Evolutionary conservation across 2,888 invertebrate species (phyloP), one percentile per base, ranked within the genome.

Genomic region (Chrysolina oricalcia): DNA sequence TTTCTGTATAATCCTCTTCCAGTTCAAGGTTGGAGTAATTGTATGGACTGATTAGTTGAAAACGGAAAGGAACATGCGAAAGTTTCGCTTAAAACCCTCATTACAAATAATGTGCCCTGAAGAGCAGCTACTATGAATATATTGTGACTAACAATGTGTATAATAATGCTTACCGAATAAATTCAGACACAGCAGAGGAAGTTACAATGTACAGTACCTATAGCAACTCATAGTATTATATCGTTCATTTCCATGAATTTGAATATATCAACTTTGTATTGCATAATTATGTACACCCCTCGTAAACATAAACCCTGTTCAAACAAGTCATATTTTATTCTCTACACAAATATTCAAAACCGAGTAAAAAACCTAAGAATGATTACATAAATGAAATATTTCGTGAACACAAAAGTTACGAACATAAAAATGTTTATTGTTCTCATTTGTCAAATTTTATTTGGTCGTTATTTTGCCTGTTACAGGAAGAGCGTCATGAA

Each of bases 371-470:
- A 59, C 59, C 59, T 59, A 27, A 59, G 59, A 59, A 59, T 59
- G 15, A 59, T 59, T 59, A 59, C 27, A 59, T 59, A 59, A 59
- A 27, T 59, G 59, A 35, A 59, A 59, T 59, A 59, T 59, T 59
- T 59, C 59, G 59, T 59, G 59, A 59, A 59, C 59, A 59, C 59
- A 27, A 59, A 59, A 59, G 59, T 59, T 59, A 59, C 59, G 13
- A 59, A 59, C 59, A 59, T 59, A 59, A 59, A 59, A 59, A 59
- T 59, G 35, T 59, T 59, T 59, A 35, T 59, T 59, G 59, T 59
- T 59, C 59, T 59, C 59, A 59, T 59, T 59, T 59, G 59, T 59
- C 59, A 59, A 59, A 59, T 59, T 59, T 59, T 59, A 59, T 59
- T 59, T 59, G 59, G 59, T 59, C 59, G 59, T 59, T 59, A 59